Percentiles rank a stretch among this genome's conserved stretches.
phyloP scores from a whole-genome alignment of 2,888 invertebrate species.

The Drosophila prostipennis region DNA sequence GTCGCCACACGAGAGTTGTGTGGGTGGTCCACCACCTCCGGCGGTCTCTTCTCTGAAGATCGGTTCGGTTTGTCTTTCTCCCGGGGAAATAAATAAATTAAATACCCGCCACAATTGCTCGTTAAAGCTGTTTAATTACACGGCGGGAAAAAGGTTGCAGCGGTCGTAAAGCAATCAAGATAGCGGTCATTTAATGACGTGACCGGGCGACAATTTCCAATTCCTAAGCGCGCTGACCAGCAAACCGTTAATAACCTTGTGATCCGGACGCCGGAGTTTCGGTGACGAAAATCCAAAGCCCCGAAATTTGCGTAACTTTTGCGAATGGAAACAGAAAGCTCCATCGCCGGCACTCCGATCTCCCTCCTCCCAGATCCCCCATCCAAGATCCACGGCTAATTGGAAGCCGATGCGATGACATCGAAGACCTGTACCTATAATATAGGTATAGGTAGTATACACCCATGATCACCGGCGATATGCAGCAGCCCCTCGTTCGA shows the following conservation, averaged over 20 bases:
- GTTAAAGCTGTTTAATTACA: conserved; percentile 35
- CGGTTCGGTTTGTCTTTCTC: neutral
- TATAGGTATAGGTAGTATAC: conserved; percentile 2
- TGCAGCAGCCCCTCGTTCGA: conserved; percentile 18
- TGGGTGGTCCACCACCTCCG: conserved; percentile 14
- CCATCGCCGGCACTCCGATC: conserved; percentile 13
- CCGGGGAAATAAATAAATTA: conserved; percentile 3
- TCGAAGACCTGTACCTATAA: conserved; percentile 48
- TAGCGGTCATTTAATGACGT: conserved; percentile 41
- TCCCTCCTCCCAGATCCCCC: conserved; percentile 5
- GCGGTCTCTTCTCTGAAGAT: neutral
- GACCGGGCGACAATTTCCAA: conserved; percentile 47
- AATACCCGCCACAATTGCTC: conserved; percentile 25
- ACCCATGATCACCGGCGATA: conserved; percentile 16
- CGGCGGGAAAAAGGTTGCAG: conserved; percentile 29
- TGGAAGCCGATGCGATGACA: conserved; percentile 46
- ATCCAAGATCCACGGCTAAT: conserved; percentile 44
- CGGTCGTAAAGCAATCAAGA: conserved; percentile 28
- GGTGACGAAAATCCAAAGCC: conserved; percentile 56
- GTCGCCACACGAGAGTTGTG: conserved; percentile 6
- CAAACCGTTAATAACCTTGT: conserved; percentile 73
- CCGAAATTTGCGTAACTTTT: conserved; percentile 71
- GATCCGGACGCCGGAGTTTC: conserved; percentile 11
- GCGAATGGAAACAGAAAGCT: conserved; percentile 57
- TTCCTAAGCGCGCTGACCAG: conserved; percentile 45